These are phyloP conservation scores for Araneus ventricosus DNA, from an alignment of 1,140 invertebrate genomes.

Conservation along the genomic window DNA sequence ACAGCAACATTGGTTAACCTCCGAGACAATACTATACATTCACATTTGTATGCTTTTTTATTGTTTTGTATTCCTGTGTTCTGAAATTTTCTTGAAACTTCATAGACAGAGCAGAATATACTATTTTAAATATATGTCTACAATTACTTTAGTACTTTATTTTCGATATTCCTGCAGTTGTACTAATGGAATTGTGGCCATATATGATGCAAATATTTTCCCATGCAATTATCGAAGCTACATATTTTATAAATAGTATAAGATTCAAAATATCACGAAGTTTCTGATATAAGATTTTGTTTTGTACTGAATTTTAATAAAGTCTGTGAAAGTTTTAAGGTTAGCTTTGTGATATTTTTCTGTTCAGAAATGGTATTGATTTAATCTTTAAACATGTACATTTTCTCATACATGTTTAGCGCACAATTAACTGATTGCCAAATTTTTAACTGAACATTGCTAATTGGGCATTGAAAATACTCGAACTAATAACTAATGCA, in stretches of 20 bases:
- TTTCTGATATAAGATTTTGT: not conserved
- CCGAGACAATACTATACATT: no score
- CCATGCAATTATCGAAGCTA: not conserved
- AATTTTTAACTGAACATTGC: not conserved
- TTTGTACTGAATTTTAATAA: not conserved
- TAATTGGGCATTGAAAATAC: not conserved
- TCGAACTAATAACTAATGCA: not conserved
- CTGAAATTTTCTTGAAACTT: no score
- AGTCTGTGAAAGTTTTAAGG: not conserved
- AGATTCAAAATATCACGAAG: not conserved
- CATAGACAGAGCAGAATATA: no score
- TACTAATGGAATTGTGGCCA: not conserved
- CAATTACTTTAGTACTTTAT: not conserved
- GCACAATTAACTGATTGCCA: conserved; percentile 26
- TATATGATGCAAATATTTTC: not conserved
- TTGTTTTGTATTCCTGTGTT: no score
- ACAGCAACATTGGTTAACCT: no score
- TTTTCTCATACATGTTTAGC: conserved; percentile 20
- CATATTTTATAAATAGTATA: not conserved
- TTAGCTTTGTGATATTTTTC: conserved; percentile 16
- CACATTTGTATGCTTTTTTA: no score
- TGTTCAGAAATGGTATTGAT: not conserved
- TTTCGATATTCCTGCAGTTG: not conserved
- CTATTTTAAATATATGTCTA: no score
- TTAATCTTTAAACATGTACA: not conserved